phyloP scores from a whole-genome alignment of 2,888 invertebrate genomes.

The Ecliptopera silaceata region DNA sequence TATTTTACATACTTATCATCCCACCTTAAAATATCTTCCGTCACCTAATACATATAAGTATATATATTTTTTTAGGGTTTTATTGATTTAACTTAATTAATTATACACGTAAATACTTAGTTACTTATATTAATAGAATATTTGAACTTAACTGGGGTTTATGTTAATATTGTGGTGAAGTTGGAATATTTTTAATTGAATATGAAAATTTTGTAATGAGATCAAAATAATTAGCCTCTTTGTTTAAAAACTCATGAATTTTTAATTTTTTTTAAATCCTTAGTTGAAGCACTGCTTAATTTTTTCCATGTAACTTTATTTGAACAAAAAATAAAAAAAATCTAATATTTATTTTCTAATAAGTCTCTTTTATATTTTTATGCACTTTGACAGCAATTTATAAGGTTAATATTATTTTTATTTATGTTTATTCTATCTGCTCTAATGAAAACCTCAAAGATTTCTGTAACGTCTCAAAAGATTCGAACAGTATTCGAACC shows the following conservation, averaged over 20 bases:
- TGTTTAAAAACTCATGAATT: background rate
- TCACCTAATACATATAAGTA: background rate
- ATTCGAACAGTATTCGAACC: too few species aligned
- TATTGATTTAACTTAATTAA: background rate
- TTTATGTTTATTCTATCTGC: too few species aligned
- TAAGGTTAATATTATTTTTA: too few species aligned
- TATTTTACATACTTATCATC: background rate
- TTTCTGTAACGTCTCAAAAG: too few species aligned
- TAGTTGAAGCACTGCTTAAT: too few species aligned
- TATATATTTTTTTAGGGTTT: background rate
- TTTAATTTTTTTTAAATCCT: background rate
- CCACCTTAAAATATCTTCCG: background rate
- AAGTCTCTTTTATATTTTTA: too few species aligned
- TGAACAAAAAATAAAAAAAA: too few species aligned
- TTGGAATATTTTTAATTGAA: background rate
- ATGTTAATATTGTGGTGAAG: background rate
- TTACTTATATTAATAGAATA: background rate
- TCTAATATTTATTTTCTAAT: too few species aligned
- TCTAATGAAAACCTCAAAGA: too few species aligned
- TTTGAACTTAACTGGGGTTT: background rate
- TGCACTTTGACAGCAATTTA: too few species aligned
- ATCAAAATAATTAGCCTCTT: slow-evolving; percentile 2
- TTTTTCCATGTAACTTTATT: background rate
- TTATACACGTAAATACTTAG: background rate
- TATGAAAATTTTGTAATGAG: slow-evolving; percentile 4